Evolutionary conservation across 1,140 invertebrate genomes (phyloP), one percentile per base, ranked within the genome.

Genomic region (Bombus fervidus): DNA sequence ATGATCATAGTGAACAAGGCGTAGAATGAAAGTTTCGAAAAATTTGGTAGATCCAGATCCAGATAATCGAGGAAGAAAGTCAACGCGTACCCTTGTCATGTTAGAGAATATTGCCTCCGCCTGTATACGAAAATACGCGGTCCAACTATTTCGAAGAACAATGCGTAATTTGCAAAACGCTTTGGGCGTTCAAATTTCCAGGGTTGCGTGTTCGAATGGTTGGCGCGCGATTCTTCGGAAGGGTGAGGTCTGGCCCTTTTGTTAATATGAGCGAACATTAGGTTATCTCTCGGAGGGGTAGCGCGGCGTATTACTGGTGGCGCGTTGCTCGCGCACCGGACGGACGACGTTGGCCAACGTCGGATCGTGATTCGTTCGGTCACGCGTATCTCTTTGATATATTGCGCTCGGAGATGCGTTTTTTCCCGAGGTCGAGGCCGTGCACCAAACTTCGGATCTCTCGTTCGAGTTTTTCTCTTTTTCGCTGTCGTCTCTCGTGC

Each of bases 221-320:
- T 64, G 18, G 62, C 53, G 39, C 41, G 53, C 84, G 47, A 28
- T 18, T 13, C 37, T 31, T 53, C 84, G 78, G 79, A 39, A 76
- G 47, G 59, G 39, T 69, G 18, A 64, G 18, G 47, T 69, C 59
- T 73, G 73, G n/a, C 13, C 76, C 78, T 72, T 59, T 71, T 77
- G 89, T 89, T 93, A 93, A 93, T 93, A 93, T 90, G 88, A 85
- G 75, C 79, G 80, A 89, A 89, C 92, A 93, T 93, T 92, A 93
- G 89, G 92, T 93, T 93, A 93, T 93, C 92, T 92, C 83, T 81
- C 31, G 25, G 15, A 71, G 81, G 82, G 64, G 85, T 89, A 80
- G 72, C 73, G 66, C 73, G 25, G 76, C 62, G 64, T 34, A n/a
- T 79, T 41, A 68, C 31, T 39, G 62, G 39, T 53, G 73, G 53